Conservation (phyloP, 2,797 vertebrate genomes). For the Oreochromis mossambicus region DNA sequence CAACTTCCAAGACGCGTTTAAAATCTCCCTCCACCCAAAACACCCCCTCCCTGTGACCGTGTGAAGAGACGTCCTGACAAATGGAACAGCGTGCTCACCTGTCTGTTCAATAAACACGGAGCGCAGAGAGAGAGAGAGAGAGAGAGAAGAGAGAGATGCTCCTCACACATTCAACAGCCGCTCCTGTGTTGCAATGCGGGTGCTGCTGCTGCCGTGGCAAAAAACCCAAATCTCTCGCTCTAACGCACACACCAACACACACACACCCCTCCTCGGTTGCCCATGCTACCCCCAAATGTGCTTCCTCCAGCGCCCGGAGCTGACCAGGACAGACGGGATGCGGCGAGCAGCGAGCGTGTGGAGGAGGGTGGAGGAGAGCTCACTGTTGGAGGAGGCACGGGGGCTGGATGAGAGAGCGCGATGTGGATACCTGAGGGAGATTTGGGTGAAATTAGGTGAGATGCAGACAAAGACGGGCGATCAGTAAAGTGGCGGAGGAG, state of each 20-base stretch:
- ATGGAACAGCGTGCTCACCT: not conserved
- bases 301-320: not conserved
- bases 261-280: not conserved
- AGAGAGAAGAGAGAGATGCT: not conserved
- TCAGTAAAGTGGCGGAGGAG: not conserved
- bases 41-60: not conserved
- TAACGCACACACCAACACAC: not conserved
- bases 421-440: slow-evolving; percentile 27
- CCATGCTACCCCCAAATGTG: slow-evolving; percentile 49
- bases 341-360: not conserved
- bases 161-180: slow-evolving; percentile 42
- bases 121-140: not conserved
- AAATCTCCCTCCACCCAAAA: not conserved
- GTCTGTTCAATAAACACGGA: not conserved
- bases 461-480: not conserved
- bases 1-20: slow-evolving; percentile 48
- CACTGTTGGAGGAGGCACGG: not conserved
- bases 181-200: slow-evolving; percentile 70
- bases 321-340: not conserved
- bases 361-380: not conserved
- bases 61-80: not conserved
- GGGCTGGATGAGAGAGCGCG: not conserved
- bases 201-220: slow-evolving; percentile 26
- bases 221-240: not conserved
- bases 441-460: not conserved